Conservation (phyloP, 2,888 invertebrate species). For the Ptilodon capucinus region DNA sequence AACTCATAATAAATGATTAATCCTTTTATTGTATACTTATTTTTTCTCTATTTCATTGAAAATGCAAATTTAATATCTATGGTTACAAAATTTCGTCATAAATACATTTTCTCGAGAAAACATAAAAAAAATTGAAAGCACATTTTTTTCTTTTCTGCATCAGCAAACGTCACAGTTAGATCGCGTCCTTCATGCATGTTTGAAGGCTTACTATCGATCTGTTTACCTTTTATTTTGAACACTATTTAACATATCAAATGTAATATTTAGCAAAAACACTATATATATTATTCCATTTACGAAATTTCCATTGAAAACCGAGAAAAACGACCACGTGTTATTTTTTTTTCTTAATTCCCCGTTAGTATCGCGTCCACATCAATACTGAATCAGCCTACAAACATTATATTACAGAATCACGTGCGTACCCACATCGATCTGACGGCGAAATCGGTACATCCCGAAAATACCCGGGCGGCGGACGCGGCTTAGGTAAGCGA, state of each 20-base stretch:
- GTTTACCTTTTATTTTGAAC: constrained; percentile 68
- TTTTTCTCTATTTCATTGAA: too few species aligned
- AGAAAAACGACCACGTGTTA: constrained; percentile 28
- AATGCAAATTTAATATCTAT: too few species aligned
- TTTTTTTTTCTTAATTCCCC: constrained; percentile 28
- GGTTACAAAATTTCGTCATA: too few species aligned
- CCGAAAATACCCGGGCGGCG: constrained; percentile 82
- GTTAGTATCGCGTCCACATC: constrained; percentile 26
- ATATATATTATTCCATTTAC: constrained; percentile 16
- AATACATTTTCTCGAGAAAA: too few species aligned
- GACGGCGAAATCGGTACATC: constrained; percentile 58
- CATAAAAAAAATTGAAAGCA: constrained; percentile 6
- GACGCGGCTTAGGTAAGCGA: constrained; percentile 75
- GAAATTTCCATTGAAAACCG: constrained; percentile 14
- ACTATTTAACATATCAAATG: constrained; percentile 40
- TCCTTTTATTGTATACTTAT: too few species aligned
- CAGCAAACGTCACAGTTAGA: constrained; percentile 6
- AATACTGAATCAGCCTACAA: constrained; percentile 43
- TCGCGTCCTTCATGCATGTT: constrained; percentile 34
- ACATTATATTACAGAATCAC: constrained; percentile 53
- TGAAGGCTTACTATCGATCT: constrained; percentile 65
- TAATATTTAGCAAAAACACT: constrained; percentile 19
- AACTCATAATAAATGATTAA: too few species aligned
- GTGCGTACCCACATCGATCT: constrained; percentile 62
- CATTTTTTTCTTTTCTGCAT: not conserved